Conservation (phyloP, 2,113 vertebrate species). For the Microtus oregoni region DNA sequence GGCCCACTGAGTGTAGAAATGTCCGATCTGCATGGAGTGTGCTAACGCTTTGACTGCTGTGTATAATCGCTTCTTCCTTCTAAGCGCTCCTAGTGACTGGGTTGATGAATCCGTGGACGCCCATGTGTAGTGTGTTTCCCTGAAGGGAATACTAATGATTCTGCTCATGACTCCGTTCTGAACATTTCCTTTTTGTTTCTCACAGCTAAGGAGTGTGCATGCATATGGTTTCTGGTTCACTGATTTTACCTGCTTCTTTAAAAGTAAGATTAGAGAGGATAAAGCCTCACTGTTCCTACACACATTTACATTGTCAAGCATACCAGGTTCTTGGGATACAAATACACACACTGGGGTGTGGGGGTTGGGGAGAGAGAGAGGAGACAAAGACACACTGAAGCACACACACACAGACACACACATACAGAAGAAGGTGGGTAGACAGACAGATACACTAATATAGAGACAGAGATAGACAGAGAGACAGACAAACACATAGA, state of each 20-base stretch:
- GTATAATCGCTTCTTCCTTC: neutral
- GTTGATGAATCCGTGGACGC: neutral
- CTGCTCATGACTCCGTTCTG: neutral
- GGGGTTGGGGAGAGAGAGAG: neutral
- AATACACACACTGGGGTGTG: neutral
- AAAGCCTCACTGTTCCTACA: neutral
- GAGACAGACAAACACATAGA: neutral
- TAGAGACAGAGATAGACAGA: neutral
- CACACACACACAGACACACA: neutral
- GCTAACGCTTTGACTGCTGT: neutral
- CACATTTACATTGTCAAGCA: neutral
- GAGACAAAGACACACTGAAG: neutral
- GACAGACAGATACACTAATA: neutral
- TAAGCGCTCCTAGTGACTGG: neutral
- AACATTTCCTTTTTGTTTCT: neutral
- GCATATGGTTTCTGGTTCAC: neutral
- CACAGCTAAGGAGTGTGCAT: neutral
- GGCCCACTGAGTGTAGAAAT: neutral
- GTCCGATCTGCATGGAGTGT: neutral
- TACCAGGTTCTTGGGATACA: neutral
- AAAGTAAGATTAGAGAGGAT: neutral
- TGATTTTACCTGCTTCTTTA: conserved; percentile 5
- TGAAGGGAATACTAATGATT: neutral
- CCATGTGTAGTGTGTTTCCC: neutral
- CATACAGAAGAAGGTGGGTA: neutral